phyloP scores from a whole-genome alignment of 2,797 vertebrate species.

The Gymnoscopelus braueri region DNA sequence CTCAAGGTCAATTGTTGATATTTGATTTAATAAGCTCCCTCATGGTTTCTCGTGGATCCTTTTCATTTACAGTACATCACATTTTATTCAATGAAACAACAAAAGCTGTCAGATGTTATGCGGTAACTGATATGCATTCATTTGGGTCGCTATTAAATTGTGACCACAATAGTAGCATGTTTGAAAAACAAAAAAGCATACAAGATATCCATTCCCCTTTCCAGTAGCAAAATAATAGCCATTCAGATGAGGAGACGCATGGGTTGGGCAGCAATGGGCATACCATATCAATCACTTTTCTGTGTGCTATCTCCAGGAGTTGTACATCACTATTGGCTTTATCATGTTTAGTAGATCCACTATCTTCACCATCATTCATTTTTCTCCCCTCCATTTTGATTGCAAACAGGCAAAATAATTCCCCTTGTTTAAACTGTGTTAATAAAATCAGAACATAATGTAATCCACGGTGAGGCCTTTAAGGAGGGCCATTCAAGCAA shows the following conservation, averaged over 20 bases:
- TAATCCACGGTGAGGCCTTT: not conserved
- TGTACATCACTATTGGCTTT: no score
- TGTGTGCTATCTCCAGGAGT: no score
- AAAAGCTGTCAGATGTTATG: not conserved
- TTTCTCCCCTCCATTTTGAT: no score
- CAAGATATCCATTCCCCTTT: not conserved
- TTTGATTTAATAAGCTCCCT: constrained; percentile 36
- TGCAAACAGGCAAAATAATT: not conserved
- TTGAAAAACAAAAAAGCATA: not conserved
- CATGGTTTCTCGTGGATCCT: not conserved
- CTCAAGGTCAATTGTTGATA: constrained; percentile 43
- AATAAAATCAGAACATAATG: not conserved
- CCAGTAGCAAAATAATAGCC: no score
- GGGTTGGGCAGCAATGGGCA: no score
- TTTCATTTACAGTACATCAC: constrained; percentile 1
- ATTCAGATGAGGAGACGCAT: no score
- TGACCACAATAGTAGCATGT: not conserved
- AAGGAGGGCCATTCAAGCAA: no score
- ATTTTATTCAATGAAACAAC: not conserved
- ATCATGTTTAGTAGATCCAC: no score
- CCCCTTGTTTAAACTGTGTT: not conserved
- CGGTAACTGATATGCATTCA: not conserved
- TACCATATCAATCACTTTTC: no score
- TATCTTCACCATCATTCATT: no score
- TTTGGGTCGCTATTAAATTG: not conserved